Evolutionary conservation across 2,888 invertebrate species (phyloP).

Genomic region (Tetranychus truncatus): DNA sequence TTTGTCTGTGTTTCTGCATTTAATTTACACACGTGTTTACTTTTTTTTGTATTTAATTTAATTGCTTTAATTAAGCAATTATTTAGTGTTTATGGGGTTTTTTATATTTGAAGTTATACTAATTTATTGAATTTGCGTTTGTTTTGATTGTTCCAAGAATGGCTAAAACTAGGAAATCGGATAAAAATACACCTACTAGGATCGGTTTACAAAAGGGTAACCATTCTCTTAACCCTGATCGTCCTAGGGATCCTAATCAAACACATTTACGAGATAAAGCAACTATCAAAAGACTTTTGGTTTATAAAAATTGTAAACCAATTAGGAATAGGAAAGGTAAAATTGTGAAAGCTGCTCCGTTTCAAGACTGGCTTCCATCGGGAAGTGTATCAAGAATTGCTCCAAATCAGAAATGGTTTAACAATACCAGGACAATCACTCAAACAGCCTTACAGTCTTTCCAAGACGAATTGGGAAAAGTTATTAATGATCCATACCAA

Average conservation of each 20-base stretch:
- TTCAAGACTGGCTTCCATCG: slow-evolving; percentile 67
- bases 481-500: slow-evolving; percentile 85
- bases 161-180: neutral
- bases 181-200: neutral
- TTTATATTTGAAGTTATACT: neutral
- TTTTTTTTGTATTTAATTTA: no score
- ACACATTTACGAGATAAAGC: slow-evolving; percentile 69
- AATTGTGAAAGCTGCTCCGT: slow-evolving; percentile 83
- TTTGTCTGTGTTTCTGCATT: no score
- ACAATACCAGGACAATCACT: slow-evolving; percentile 88
- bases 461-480: slow-evolving; percentile 80
- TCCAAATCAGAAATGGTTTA: slow-evolving; percentile 96
- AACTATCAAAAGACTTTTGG: slow-evolving; percentile 86
- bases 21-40: no score
- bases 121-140: neutral
- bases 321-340: slow-evolving; percentile 57
- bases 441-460: slow-evolving; percentile 47
- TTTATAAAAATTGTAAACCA: slow-evolving; percentile 95
- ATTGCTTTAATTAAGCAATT: neutral
- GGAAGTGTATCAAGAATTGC: slow-evolving; percentile 86
- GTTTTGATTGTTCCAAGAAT: neutral
- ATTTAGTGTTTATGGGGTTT: neutral
- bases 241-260: slow-evolving; percentile 47
- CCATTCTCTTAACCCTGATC: slow-evolving; percentile 88
- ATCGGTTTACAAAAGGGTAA: slow-evolving; percentile 58